Evolutionary conservation across 53 echinoderm and acorn worm species (phyloP).

Genomic region (Actinopyga echinites): DNA sequence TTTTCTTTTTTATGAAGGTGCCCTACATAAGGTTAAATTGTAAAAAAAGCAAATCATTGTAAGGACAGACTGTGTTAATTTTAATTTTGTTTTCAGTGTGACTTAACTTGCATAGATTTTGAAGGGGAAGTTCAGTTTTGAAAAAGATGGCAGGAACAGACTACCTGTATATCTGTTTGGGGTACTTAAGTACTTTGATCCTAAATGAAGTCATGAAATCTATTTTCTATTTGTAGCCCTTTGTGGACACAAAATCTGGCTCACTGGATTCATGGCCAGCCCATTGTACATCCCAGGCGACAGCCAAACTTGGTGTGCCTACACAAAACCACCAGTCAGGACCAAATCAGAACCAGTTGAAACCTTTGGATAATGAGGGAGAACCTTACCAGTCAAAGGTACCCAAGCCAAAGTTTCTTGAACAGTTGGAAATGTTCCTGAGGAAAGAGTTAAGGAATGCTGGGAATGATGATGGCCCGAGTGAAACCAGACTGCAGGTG

Average conservation of each 20-base stretch:
- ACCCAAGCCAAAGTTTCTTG: slow-evolving; percentile 94
- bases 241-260: slow-evolving; percentile 93
- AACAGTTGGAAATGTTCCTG: slow-evolving; percentile 90
- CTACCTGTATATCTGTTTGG: too few species aligned
- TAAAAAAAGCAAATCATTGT: too few species aligned
- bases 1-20: too few species aligned
- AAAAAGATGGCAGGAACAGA: too few species aligned
- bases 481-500: slow-evolving; percentile 92
- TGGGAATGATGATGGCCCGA: slow-evolving; percentile 68
- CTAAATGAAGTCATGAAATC: too few species aligned
- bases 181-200: too few species aligned
- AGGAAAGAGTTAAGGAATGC: slow-evolving; percentile 86
- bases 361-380: slow-evolving; percentile 36
- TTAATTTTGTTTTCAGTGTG: too few species aligned
- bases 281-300: slow-evolving; percentile 89
- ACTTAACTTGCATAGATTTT: too few species aligned
- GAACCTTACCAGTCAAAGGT: slow-evolving; percentile 76
- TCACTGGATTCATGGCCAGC: slow-evolving; percentile 95
- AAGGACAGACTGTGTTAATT: too few species aligned
- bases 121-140: too few species aligned
- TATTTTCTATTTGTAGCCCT: slow-evolving; percentile 53
- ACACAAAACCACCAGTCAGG: slow-evolving; percentile 45
- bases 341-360: slow-evolving; percentile 40
- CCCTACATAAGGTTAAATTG: too few species aligned
- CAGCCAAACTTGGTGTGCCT: slow-evolving; percentile 66